Percentiles rank a stretch among this genome's conserved stretches.
phyloP scores from a whole-genome alignment of 2,113 vertebrate species.

The Catharus bicknelli region DNA sequence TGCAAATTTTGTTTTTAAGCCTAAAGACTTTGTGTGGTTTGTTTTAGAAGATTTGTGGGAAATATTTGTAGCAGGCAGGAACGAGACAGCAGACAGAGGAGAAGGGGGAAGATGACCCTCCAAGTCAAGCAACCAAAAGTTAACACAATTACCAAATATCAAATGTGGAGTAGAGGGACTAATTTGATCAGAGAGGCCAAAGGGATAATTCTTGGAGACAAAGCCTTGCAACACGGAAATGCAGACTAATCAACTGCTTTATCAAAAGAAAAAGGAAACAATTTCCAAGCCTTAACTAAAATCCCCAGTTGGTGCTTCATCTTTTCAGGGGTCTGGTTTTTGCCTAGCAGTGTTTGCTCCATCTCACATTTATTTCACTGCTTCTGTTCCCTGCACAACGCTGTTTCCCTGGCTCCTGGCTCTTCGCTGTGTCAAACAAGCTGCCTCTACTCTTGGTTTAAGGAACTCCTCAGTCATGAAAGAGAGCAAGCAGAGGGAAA shows the following conservation, averaged over 20 bases:
- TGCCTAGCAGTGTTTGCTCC: background rate
- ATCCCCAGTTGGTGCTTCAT: constrained; percentile 18
- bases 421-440: background rate
- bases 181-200: constrained; percentile 65
- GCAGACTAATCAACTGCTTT: constrained; percentile 56
- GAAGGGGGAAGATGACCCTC: background rate
- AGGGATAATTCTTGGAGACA: constrained; percentile 60
- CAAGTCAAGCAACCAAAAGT: constrained; percentile 45
- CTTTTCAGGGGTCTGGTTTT: constrained; percentile 24
- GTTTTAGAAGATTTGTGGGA: background rate
- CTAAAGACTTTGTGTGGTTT: background rate
- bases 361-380: background rate
- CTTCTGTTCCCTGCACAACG: background rate
- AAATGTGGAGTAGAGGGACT: constrained; percentile 54
- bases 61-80: background rate
- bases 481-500: background rate
- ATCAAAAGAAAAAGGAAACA: constrained; percentile 49
- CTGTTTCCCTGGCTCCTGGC: background rate
- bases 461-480: background rate
- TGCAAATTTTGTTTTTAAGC: background rate
- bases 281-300: constrained; percentile 50
- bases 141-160: constrained; percentile 68
- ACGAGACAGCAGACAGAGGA: background rate
- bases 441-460: background rate
- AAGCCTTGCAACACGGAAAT: constrained; percentile 60